phyloP scores from a whole-genome alignment of 2,888 invertebrate genomes.

The Timema podura region DNA sequence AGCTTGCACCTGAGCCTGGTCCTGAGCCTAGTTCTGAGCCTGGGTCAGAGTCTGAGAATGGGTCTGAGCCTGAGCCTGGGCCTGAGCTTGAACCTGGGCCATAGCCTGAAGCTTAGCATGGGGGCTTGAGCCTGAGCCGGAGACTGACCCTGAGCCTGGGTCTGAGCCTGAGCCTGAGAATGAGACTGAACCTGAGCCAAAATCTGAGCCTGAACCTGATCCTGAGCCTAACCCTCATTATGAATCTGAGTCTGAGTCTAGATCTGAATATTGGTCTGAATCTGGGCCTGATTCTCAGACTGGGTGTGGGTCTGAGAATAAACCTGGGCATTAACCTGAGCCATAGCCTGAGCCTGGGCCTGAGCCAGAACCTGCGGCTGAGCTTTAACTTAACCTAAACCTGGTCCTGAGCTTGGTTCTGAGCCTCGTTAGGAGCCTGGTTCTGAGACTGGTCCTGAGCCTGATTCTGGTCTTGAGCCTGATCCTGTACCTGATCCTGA shows the following conservation, averaged over 20 bases:
- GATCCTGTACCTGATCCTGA: slow-evolving; percentile 29
- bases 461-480: neutral
- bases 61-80: slow-evolving; percentile 24
- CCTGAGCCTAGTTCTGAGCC: slow-evolving; percentile 31
- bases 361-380: neutral
- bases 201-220: slow-evolving; percentile 22
- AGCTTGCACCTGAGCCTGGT: too few relatives aligned
- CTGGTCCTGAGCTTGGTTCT: slow-evolving; percentile 9
- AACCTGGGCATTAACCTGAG: slow-evolving; percentile 33
- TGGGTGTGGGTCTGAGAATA: slow-evolving; percentile 31
- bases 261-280: slow-evolving; percentile 26
- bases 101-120: slow-evolving; percentile 30
- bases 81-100: slow-evolving; percentile 32
- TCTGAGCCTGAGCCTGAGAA: slow-evolving; percentile 6
- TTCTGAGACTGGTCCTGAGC: neutral
- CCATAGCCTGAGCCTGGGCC: neutral
- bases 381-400: neutral
- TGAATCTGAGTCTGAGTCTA: slow-evolving; percentile 27
- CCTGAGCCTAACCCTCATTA: neutral
- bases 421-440: slow-evolving; percentile 1
- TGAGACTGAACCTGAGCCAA: neutral
- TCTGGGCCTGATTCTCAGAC: slow-evolving; percentile 22
- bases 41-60: slow-evolving; percentile 29
- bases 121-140: slow-evolving; percentile 33
- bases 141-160: slow-evolving; percentile 28